Evolutionary conservation across 2,113 vertebrate species (phyloP), one percentile per base, ranked within the genome.

Genomic region (Chaenogobius annularis): DNA sequence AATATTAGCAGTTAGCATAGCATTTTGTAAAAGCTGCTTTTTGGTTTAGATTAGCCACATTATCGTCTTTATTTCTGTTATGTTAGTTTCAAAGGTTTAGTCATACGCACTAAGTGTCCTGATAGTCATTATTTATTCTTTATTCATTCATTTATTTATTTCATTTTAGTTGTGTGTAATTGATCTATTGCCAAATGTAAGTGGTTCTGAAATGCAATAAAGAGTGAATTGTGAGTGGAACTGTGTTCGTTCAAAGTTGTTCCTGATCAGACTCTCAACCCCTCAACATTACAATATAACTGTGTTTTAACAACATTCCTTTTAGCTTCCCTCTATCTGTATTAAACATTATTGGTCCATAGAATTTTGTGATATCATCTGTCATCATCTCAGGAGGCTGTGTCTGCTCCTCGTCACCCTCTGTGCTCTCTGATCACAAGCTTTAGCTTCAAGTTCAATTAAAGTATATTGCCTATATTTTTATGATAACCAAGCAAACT

Each of bases 171-270:
- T 79, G 26, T 70, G 54, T 72, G 40, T 78, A n/a, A 77, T 84
- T 56, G 40, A 77, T 66, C 31, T 78, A n/a, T 77, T 85, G 71
- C 72, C 76, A 83, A 81, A 77, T 81, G 52, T 73, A 70, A 83
- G 31, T 79, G 68, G 17, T 81, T 66, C 58, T 44, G 63, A 76
- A 52, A 72, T 73, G 82, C 66, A 85, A 85, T 87, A 81, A 85
- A 87, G 68, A 1, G 20, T 74, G 73, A 82, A 70, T 67, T 40
- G 58, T 70, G 43, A 84, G 55, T 65, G 19, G 15, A 35, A n/a
- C 11, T 26, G 17, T 74, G 64, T 0, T 12, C 55, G 26, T 31
- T 31, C 26, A 31, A n/a, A n/a, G n/a, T n/a, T n/a, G n/a, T n/a
- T n/a, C n/a, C n/a, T n/a, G n/a, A n/a, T n/a, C n/a, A n/a, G n/a